Percentiles rank a stretch among this genome's conserved stretches.
These are phyloP conservation scores for Neofelis nebulosa DNA, from an alignment of 2,113 vertebrate genomes.

Conservation along the genomic window DNA sequence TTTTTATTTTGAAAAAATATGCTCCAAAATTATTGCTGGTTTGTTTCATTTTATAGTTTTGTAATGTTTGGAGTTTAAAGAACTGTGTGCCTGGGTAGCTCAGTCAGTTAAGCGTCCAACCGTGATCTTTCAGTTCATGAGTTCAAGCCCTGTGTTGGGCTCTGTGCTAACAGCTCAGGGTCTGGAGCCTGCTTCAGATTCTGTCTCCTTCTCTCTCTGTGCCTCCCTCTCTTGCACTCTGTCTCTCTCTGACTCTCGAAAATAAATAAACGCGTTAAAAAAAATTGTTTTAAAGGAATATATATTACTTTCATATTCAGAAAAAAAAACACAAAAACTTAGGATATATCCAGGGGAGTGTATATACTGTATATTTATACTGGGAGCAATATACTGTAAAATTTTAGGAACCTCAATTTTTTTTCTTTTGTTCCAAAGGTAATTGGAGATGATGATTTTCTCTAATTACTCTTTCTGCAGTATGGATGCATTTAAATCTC, in stretches of 20 bases:
- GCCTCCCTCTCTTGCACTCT: too few species aligned
- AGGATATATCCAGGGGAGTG: background rate
- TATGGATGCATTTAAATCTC: background rate
- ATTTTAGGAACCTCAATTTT: background rate
- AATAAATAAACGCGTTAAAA: too few species aligned
- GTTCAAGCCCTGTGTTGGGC: too few species aligned
- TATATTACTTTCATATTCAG: slow-evolving; percentile 4
- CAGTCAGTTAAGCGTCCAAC: too few species aligned
- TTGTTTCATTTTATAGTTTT: background rate
- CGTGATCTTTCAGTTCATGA: too few species aligned
- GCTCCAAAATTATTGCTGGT: background rate
- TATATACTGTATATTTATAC: background rate
- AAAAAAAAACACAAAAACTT: background rate
- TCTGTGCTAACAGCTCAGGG: too few species aligned
- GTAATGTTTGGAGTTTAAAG: background rate
- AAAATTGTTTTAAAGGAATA: background rate
- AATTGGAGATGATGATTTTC: background rate
- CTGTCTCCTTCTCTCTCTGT: too few species aligned
- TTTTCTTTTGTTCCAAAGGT: slow-evolving; percentile 13
- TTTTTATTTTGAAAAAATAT: slow-evolving; percentile 48
- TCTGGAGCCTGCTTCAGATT: too few species aligned
- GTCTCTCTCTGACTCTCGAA: too few species aligned
- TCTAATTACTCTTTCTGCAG: slow-evolving; percentile 51
- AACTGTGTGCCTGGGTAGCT: too few species aligned
- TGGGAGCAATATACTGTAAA: background rate